Base-by-base conservation (phyloP, 2,113 vertebrate genomes). In the Corythornis vintsioides region DNA sequence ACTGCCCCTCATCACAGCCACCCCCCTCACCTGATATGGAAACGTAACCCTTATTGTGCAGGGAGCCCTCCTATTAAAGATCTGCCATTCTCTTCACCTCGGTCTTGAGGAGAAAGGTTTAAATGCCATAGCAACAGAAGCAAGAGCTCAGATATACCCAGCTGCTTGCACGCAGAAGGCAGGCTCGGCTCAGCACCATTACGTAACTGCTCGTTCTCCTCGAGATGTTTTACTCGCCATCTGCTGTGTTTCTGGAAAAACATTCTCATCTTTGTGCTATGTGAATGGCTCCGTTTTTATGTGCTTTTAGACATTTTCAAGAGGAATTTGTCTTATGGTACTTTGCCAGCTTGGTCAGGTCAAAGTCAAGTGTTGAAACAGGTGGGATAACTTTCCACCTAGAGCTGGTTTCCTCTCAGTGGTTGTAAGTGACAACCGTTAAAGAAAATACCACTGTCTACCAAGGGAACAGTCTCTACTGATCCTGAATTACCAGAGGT, bases 101-200 rank as follows among this genome's bases (percentile, higher is more conserved):
- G 19, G 66, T 93, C 84, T 66, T 77, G 78, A 91, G 33, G 24
- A 76, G 75, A 28, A 86, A 94, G 91, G 75, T 93, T 89, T 92
- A 88, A 95, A 63, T 67, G 71, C 90, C 87, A 95, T 92, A 92
- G 94, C 94, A 96, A 94, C 96, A 82, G 80, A 50, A 86, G 67
- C 31, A 48, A 86, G 71, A 4, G 22, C 57, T 69, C 1, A 5
- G 53, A 70, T 83, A 45, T 47, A 19, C 73, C 53, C 59, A 80
- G 82, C 85, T 63, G 82, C 90, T 87, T 3, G 6, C 73, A 33
- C 9, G 24, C 57, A 26, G 66, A 43, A 20, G 24, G 73, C 80
- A 87, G 11, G 24, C 81, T 89, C 28, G 9, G 7, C 60, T 55
- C 0, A 11, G n/a, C n/a, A 18, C 15, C 4, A 4, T 91, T 87